phyloP scores from a whole-genome alignment of 1,140 invertebrate genomes.

The Conus betulinus region DNA sequence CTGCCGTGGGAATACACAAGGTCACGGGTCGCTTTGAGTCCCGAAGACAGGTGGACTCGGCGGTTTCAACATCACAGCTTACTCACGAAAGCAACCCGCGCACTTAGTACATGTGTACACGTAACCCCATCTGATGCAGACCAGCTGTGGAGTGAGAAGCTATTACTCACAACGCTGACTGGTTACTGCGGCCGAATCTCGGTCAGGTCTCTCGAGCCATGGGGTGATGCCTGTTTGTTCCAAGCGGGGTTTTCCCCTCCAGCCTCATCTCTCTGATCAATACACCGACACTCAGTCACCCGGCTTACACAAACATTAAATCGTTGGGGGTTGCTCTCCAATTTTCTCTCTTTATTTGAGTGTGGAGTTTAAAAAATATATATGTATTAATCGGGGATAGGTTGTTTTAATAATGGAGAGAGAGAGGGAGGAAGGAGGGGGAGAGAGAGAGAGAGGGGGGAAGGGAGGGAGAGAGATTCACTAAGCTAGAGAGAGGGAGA shows the following conservation, averaged over 20 bases:
- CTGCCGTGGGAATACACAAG: neutral
- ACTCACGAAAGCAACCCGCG: neutral
- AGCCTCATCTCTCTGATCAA: neutral
- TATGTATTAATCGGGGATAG: no score
- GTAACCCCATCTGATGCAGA: neutral
- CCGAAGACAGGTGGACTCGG: neutral
- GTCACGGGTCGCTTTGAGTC: neutral
- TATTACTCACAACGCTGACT: neutral
- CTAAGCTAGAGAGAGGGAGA: neutral
- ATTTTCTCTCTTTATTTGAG: no score
- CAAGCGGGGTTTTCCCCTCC: neutral
- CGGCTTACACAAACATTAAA: neutral
- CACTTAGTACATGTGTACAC: neutral
- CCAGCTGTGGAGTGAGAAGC: neutral
- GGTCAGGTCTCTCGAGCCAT: neutral
- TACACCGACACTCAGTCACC: neutral
- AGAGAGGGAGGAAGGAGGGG: neutral
- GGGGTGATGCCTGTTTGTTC: neutral
- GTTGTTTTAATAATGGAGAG: neutral
- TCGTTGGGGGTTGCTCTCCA: no score
- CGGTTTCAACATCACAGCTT: neutral
- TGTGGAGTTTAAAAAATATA: no score
- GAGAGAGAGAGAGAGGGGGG: no score
- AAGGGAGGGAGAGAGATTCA: neutral
- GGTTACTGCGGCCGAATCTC: neutral